Percentiles rank a stretch among this genome's conserved stretches.
These are phyloP conservation scores for Chrysopa pallens DNA, from an alignment of 1,140 invertebrate genomes.

Conservation along the genomic window DNA sequence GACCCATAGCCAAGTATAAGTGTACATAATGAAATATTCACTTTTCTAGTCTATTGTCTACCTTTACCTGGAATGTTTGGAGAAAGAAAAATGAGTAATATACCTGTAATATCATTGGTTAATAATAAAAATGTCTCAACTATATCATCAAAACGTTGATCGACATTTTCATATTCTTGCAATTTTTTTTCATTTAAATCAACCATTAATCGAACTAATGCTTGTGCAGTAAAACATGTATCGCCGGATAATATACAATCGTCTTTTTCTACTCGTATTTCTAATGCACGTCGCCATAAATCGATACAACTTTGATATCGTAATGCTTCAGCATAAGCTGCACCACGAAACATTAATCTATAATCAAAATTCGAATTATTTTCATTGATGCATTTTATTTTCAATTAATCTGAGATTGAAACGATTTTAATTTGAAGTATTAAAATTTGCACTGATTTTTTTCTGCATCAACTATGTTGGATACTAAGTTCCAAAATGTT, in stretches of 20 bases:
- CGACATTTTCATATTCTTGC: conserved; percentile 25
- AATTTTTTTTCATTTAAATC: conserved; percentile 50
- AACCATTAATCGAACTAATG: conserved; percentile 56
- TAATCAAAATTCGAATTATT: neutral
- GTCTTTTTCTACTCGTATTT: conserved; percentile 53
- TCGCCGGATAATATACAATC: conserved; percentile 52
- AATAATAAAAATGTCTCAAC: conserved; percentile 48
- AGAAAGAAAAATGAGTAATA: neutral
- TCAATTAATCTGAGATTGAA: no score
- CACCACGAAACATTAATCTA: conserved; percentile 41
- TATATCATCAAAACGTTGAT: conserved; percentile 52
- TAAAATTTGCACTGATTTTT: no score
- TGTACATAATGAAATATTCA: no score
- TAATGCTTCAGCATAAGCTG: conserved; percentile 69
- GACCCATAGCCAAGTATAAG: no score
- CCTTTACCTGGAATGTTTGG: no score
- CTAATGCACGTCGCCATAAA: conserved; percentile 62
- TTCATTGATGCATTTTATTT: no score
- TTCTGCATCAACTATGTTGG: no score
- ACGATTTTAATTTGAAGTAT: no score
- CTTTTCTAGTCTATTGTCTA: no score
- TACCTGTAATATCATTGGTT: conserved; percentile 31
- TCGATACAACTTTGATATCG: conserved; percentile 72
- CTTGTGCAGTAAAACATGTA: conserved; percentile 67
- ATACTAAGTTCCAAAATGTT: no score